These are phyloP conservation scores for Noctuana brunneofusca DNA, from an alignment of 2,888 invertebrate genomes.

Conservation along the genomic window DNA sequence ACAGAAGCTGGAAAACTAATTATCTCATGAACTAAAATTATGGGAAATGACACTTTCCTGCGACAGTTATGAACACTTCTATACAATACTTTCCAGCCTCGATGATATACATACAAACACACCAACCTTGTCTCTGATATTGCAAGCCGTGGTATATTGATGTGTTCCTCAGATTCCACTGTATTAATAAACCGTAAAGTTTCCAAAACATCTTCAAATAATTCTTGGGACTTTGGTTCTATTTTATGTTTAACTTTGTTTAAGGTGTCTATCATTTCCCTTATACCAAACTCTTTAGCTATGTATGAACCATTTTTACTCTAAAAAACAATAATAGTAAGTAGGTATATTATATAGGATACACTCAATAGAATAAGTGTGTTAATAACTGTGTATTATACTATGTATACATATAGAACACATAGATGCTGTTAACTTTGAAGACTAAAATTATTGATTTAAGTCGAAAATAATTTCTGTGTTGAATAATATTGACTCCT, in stretches of 20 bases:
- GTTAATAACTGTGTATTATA: no score
- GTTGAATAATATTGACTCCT: no score
- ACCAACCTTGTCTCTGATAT: slow-evolving; percentile 70
- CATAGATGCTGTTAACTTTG: no score
- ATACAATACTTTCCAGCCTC: not conserved
- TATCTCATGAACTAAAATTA: no score
- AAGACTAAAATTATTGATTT: no score
- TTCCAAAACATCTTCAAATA: slow-evolving; percentile 72
- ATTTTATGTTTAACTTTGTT: slow-evolving; percentile 67
- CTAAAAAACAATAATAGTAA: slow-evolving; percentile 55
- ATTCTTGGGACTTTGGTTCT: slow-evolving; percentile 58
- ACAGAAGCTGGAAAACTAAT: no score
- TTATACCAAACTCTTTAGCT: slow-evolving; percentile 74
- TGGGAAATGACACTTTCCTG: no score
- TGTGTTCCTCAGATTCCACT: slow-evolving; percentile 65
- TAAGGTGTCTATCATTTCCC: slow-evolving; percentile 65
- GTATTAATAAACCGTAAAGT: slow-evolving; percentile 68
- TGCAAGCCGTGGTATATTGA: slow-evolving; percentile 60
- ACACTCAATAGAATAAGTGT: no score
- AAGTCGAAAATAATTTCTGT: no score
- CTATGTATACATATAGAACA: no score
- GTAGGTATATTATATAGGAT: no score
- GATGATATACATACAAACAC: not conserved
- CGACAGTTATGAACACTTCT: not conserved
- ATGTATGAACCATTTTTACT: slow-evolving; percentile 78